phyloP scores from a whole-genome alignment of 2,797 vertebrate genomes.

The Diplodus sargus region DNA sequence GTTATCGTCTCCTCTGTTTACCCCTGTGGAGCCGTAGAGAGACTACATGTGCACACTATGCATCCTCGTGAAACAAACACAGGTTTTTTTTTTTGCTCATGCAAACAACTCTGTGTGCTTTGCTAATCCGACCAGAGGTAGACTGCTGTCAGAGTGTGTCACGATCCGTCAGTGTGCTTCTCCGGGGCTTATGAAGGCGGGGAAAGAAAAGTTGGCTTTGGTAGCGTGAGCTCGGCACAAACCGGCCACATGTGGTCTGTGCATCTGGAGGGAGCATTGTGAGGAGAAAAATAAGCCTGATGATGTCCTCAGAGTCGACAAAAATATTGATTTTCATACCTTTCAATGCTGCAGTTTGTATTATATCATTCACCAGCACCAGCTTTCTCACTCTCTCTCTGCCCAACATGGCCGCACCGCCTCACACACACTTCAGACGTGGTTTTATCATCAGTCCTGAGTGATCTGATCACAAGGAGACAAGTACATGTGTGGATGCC shows the following conservation, averaged over 20 bases:
- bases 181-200: slow-evolving; percentile 46
- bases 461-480: no score
- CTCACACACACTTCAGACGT: no score
- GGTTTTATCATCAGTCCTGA: no score
- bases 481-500: no score
- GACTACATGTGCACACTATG: slow-evolving; percentile 45
- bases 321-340: no score
- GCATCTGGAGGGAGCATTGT: neutral
- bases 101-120: slow-evolving; percentile 67
- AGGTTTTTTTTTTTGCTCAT: slow-evolving; percentile 54
- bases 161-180: slow-evolving; percentile 60
- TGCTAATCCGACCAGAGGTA: slow-evolving; percentile 70
- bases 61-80: slow-evolving; percentile 49
- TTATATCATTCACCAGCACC: no score
- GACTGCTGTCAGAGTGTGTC: slow-evolving; percentile 68
- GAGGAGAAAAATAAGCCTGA: neutral
- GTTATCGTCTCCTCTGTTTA: slow-evolving; percentile 56
- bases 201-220: slow-evolving; percentile 25
- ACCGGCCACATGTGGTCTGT: neutral
- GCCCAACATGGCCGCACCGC: no score
- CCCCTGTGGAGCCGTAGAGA: slow-evolving; percentile 47
- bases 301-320: no score
- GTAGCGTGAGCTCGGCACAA: slow-evolving; percentile 28
- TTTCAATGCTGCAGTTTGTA: no score
- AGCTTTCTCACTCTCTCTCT: no score